Base-by-base conservation (phyloP, 2,888 invertebrate genomes). In the Micoletzkya japonica region DNA sequence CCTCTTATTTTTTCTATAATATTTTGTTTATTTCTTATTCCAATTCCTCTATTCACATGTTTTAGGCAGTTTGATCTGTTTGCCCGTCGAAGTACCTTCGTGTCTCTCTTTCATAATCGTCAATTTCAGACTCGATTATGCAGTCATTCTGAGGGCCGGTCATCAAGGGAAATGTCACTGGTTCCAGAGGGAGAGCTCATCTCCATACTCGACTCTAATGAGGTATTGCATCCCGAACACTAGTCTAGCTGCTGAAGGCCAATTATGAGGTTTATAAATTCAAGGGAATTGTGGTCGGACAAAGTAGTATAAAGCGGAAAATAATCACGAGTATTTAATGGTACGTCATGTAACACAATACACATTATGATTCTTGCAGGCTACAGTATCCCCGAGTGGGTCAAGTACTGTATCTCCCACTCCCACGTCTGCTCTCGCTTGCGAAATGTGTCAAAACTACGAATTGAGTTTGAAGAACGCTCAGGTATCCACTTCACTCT, bases 371-470 rank as follows among this genome's bases (percentile, higher is more conserved):
- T n/a, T n/a, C n/a, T n/a, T n/a, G n/a, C n/a, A n/a, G n/a, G n/a
- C n/a, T n/a, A 57, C 68, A 34, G 36, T 49, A 6, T 68, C 68
- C 34, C 68, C 68, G n/a, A 28, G 17, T 28, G 68, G 68, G 1
- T 68, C 68, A 3, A 49, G 30, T 17, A 57, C 68, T 1, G 68
- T 68, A 17, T 68, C 68, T 24, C 68, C 68, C 49, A 58, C 68
- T 49, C 68, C 68, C n/a, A 58, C 39, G 17, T 44, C 58, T 4
- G 49, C 34, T 17, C 49, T 68, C 4, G 57, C 68, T 26, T 95
- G 95, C 87, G 92, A 91, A 87, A 93, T 93, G 91, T 96, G 95
- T 86, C 89, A 89, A 73, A 91, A 92, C 88, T 92, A 93, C 86
- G 91, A 95, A 89, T 89, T 91, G 73, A 91, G 93, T 87, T 88